These are phyloP conservation scores for Latrodectus hesperus DNA, from an alignment of 2,888 invertebrate species.

Conservation along the genomic window DNA sequence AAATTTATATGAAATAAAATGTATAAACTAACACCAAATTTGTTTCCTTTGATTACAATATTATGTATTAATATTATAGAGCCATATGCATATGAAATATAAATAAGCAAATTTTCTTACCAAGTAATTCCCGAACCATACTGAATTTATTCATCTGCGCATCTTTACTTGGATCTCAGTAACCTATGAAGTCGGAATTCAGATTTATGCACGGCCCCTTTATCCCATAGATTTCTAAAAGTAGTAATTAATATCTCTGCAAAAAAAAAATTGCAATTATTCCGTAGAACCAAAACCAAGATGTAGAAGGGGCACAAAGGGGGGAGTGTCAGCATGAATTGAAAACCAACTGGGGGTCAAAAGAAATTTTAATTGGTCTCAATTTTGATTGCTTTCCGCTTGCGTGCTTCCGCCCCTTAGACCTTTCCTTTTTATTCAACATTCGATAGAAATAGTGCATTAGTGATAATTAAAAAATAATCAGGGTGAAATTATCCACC, in stretches of 20 bases:
- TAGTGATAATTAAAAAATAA: conserved; percentile 21
- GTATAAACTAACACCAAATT: too few species aligned
- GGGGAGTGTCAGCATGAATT: conserved; percentile 35
- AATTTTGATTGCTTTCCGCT: conserved; percentile 33
- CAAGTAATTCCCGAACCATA: too few species aligned
- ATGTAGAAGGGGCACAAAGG: neutral
- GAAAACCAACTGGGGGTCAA: conserved; percentile 15
- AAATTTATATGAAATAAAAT: too few species aligned
- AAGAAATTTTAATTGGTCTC: conserved; percentile 19
- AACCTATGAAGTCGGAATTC: neutral
- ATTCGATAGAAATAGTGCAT: conserved; percentile 19
- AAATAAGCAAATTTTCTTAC: too few species aligned
- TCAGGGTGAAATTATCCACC: neutral
- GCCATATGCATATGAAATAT: too few species aligned
- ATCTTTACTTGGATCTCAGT: neutral
- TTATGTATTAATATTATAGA: too few species aligned
- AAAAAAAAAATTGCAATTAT: neutral
- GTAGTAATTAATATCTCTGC: conserved; percentile 38
- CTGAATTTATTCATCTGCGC: too few species aligned
- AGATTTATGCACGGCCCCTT: neutral
- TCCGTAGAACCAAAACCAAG: neutral
- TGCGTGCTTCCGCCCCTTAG: conserved; percentile 26
- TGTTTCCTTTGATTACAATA: too few species aligned
- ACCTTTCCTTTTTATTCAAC: conserved; percentile 14
- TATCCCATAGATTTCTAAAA: neutral